Evolutionary conservation across 2,113 vertebrate genomes (phyloP), one percentile per base, ranked within the genome.

Genomic region (Laterallus jamaicensis): DNA sequence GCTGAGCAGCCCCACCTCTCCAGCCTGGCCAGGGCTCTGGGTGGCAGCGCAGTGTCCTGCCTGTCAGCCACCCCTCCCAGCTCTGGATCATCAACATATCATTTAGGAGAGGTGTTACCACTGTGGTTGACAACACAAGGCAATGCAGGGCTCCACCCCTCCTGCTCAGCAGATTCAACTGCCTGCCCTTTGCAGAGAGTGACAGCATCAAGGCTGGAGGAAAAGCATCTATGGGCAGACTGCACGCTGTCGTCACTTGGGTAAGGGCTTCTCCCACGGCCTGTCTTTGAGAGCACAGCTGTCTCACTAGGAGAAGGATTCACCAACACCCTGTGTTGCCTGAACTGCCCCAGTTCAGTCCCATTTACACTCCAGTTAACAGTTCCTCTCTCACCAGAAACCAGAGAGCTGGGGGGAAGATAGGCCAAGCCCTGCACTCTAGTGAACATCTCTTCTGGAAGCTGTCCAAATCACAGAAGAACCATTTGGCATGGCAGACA

Each of bases 401-500:
- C 26, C 28, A 47, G 40, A 74, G n/a, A 77, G 10, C 0, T 29
- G n/a, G 4, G 15, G 16, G 16, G 26, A 84, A 90, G 73, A 49
- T 0, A 66, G n/a, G 56, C 29, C 71, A 59, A 40, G 25, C 20
- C 42, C 40, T 52, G 25, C 35, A 11, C 66, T 49, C 67, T 7
- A 28, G 70, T 49, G 40, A 94, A 52, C 19, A 21, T 35, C 73
- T 73, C 35, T 56, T 15, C 58, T 97, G 91, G 95, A 97, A 96
- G 86, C 17, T 37, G 3, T 90, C 93, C 95, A 97, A 88, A 62
- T 37, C 52, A 24, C 80, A 96, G 94, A 96, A 95, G 90, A 96
- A 69, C 80, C 67, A 84, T 97, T 97, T 97, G 92, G 90, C 92
- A 96, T 69, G 73, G 47, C 93, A 97, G 85, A 96, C 93, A 95